Conservation (phyloP, 1,140 invertebrate species). For the Papilio machaon region DNA sequence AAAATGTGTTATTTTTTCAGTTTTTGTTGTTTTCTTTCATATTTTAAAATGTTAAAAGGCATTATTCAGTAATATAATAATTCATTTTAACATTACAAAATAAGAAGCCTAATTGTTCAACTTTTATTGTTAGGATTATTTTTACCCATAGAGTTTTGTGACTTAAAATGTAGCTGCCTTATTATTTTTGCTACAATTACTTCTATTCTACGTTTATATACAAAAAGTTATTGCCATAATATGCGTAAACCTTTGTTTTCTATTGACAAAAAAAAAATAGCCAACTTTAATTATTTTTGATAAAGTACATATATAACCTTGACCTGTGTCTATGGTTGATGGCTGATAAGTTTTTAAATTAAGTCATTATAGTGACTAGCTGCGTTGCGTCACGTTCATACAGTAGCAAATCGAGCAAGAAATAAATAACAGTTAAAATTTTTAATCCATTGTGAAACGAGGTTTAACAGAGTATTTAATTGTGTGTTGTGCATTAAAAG, state of each 20-base stretch:
- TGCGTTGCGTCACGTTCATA: not conserved
- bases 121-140: not conserved
- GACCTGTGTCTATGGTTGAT: conserved; percentile 29
- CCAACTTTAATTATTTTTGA: not conserved
- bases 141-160: not conserved
- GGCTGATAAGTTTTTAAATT: conserved; percentile 25
- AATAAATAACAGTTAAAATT: not conserved
- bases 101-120: not conserved
- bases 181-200: not conserved
- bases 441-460: not conserved
- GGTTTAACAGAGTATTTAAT: not conserved
- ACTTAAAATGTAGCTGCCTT: not conserved
- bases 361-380: not conserved
- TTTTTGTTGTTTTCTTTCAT: not conserved
- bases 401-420: not conserved
- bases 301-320: not conserved
- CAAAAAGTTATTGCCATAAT: not conserved
- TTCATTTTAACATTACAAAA: not conserved
- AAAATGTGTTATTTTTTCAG: not conserved
- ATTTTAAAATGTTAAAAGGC: not conserved
- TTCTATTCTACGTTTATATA: not conserved
- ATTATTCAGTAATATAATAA: not conserved
- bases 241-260: not conserved
- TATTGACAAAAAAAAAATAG: not conserved
- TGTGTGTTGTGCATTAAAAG: not conserved